phyloP scores from a whole-genome alignment of 2,888 invertebrate genomes.

The Pocota personata region DNA sequence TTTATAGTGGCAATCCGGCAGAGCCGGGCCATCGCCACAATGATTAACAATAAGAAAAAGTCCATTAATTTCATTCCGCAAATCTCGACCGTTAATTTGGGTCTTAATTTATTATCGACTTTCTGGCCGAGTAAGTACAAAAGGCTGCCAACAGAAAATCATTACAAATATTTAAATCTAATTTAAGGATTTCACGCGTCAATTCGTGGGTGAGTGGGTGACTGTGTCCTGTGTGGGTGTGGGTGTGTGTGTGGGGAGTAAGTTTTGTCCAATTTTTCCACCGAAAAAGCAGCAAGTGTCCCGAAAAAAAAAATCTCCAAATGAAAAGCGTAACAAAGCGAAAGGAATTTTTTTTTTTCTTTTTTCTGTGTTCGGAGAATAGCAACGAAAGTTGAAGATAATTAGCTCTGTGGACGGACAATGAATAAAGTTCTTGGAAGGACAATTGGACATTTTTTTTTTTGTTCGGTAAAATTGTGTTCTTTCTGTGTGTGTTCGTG shows the following conservation, averaged over 20 bases:
- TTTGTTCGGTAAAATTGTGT: neutral
- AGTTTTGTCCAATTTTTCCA: conserved; percentile 15
- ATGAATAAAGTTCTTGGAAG: conserved; percentile 27
- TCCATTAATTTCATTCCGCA: conserved; percentile 57
- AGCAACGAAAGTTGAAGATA: conserved; percentile 20
- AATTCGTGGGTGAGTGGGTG: neutral
- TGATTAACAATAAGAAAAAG: conserved; percentile 63
- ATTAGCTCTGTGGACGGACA: conserved; percentile 37
- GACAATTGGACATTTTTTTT: conserved; percentile 19
- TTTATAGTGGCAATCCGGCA: conserved; percentile 19
- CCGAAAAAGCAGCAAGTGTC: conserved; percentile 15
- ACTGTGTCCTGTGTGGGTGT: neutral
- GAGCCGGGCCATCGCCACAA: conserved; percentile 28
- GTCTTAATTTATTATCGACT: conserved; percentile 59
- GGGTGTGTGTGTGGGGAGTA: neutral
- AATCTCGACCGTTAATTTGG: conserved; percentile 58
- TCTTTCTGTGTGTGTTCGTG: neutral
- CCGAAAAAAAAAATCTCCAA: conserved; percentile 2
- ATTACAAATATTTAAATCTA: conserved; percentile 58
- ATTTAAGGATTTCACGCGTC: conserved; percentile 57
- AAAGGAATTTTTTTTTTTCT: conserved; percentile 7
- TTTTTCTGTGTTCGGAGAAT: neutral
- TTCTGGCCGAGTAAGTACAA: conserved; percentile 45
- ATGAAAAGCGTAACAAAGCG: conserved; percentile 42
- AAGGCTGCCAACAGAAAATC: conserved; percentile 45